A percentile compares a stretch with the other conserved stretches of the same genome.
Evolutionary conservation across 2,888 invertebrate species (phyloP).

Genomic region (Rhagium mordax): DNA sequence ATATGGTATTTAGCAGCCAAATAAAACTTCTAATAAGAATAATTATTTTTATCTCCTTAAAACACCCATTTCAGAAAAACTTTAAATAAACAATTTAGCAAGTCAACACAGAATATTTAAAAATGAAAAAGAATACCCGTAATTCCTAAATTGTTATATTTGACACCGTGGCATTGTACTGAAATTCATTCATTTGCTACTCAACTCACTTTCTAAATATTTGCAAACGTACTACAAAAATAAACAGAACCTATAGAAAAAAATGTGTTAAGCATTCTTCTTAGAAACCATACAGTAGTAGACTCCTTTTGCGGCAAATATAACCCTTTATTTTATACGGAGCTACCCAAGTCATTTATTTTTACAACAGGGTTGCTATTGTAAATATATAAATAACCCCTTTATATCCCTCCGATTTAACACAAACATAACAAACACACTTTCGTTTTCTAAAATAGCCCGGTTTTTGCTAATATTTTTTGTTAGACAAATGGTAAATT

Average conservation of each 20-base stretch:
- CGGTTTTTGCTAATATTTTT: conserved; percentile 44
- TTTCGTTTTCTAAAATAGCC: conserved; percentile 56
- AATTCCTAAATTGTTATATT: neutral
- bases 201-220: conserved; percentile 14
- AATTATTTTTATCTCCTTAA: no score
- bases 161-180: neutral
- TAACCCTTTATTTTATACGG: conserved; percentile 56
- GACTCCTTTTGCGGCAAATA: conserved; percentile 58
- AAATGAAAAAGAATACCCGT: no score
- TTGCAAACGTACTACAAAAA: conserved; percentile 20
- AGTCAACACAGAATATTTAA: no score
- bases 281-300: conserved; percentile 58
- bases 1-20: no score
- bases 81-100: no score
- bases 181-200: neutral
- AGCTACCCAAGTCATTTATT: conserved; percentile 55
- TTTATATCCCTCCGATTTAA: conserved; percentile 53
- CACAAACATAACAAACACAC: conserved; percentile 51
- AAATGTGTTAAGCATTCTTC: conserved; percentile 43
- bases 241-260: conserved; percentile 5
- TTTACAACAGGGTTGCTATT: conserved; percentile 52
- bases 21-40: no score
- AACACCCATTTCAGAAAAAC: no score
- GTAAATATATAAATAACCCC: conserved; percentile 44
- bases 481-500: conserved; percentile 24